phyloP scores from a whole-genome alignment of 2,888 invertebrate species.

The Peribatodes rhomboidaria region DNA sequence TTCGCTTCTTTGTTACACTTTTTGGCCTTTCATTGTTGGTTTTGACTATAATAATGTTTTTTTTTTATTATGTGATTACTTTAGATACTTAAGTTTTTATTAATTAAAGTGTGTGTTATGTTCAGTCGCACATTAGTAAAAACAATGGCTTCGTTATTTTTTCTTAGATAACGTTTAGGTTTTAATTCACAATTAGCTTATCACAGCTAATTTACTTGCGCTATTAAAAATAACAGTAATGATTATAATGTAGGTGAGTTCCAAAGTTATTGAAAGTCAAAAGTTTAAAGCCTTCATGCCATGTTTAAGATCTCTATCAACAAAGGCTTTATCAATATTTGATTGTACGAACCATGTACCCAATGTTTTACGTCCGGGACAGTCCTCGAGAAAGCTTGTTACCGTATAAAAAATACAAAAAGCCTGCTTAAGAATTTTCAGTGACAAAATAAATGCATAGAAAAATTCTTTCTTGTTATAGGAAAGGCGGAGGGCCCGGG shows the following conservation, averaged over 20 bases:
- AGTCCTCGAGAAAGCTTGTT: constrained; percentile 47
- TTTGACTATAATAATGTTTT: neutral
- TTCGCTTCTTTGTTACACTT: constrained; percentile 10
- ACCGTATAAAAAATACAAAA: constrained; percentile 59
- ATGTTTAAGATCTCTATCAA: constrained; percentile 2
- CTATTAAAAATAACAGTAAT: constrained; percentile 1
- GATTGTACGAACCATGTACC: constrained; percentile 21
- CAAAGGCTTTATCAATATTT: constrained; percentile 27
- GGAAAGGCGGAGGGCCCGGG: constrained; percentile 74
- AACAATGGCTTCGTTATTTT: constrained; percentile 12
- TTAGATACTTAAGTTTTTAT: neutral
- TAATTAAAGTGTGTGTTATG: neutral
- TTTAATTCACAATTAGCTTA: constrained; percentile 4
- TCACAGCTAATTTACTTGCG: neutral
- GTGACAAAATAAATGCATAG: constrained; percentile 81
- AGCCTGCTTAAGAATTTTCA: constrained; percentile 68
- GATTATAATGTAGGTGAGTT: neutral
- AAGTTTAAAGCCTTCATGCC: neutral
- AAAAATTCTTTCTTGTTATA: constrained; percentile 85
- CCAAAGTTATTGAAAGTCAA: neutral
- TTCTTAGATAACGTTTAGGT: neutral
- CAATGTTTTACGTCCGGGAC: constrained; percentile 31
- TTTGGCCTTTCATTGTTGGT: constrained; percentile 2
- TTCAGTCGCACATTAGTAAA: constrained; percentile 4
- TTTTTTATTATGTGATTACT: constrained; percentile 17